Evolutionary conservation across 2,113 vertebrate genomes (phyloP).

Genomic region (Apistogramma diplotaenia): DNA sequence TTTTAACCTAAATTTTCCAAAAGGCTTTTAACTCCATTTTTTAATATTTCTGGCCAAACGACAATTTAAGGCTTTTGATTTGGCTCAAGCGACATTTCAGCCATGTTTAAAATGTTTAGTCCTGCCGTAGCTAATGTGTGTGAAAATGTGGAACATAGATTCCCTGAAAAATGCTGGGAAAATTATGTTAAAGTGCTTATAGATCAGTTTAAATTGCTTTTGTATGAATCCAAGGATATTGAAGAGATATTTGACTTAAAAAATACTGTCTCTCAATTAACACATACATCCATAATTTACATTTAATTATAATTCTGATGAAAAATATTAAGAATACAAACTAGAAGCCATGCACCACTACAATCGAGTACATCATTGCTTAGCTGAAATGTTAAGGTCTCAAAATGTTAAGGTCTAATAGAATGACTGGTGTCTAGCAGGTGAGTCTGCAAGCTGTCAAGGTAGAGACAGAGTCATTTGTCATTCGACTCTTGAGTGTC

Average conservation of each 20-base stretch:
- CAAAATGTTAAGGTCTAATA: not conserved
- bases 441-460: constrained; percentile 7
- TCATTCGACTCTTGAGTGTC: constrained; percentile 54
- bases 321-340: not conserved
- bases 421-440: not conserved
- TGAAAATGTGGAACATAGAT: not conserved
- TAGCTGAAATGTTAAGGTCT: not conserved
- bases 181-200: not conserved
- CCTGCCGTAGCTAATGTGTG: too few species aligned
- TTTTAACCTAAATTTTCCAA: rapidly evolving
- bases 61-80: not conserved
- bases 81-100: not conserved
- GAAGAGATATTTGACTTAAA: not conserved
- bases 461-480: constrained; percentile 48
- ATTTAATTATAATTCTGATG: not conserved
- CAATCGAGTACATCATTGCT: not conserved
- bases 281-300: not conserved
- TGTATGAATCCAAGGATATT: not conserved
- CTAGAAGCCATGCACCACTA: not conserved
- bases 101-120: not conserved
- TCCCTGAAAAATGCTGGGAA: not conserved
- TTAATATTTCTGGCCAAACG: too few species aligned
- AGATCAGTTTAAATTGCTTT: not conserved
- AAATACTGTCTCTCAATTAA: not conserved
- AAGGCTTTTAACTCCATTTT: not conserved